Percentiles rank a stretch among this genome's conserved stretches.
These are phyloP conservation scores for Dorcus hopei DNA, from an alignment of 2,888 invertebrate species.

Conservation along the genomic window DNA sequence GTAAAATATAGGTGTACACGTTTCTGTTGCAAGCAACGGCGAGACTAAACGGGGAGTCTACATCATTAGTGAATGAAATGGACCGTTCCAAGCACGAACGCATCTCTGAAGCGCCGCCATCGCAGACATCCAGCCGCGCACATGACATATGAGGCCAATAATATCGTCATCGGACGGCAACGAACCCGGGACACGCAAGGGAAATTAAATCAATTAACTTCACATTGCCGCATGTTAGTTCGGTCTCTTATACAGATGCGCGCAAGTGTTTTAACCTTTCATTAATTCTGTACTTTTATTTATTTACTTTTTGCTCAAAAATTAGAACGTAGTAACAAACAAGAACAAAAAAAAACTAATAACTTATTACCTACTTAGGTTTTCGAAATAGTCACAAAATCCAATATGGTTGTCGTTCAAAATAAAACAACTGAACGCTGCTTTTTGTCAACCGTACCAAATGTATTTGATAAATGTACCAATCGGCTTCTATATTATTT, in stretches of 20 bases:
- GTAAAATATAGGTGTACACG: no score
- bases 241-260: background rate
- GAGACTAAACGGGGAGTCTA: slow-evolving; percentile 42
- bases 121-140: slow-evolving; percentile 28
- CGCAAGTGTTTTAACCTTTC: background rate
- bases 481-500: no score
- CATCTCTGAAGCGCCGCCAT: slow-evolving; percentile 34
- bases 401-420: no score
- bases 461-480: no score
- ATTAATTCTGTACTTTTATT: no score
- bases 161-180: slow-evolving; percentile 23
- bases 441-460: no score
- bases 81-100: slow-evolving; percentile 33
- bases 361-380: no score
- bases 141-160: slow-evolving; percentile 25
- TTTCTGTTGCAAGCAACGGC: slow-evolving; percentile 15
- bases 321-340: no score
- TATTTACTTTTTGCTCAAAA: no score
- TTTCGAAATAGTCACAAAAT: no score
- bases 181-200: slow-evolving; percentile 15
- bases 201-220: slow-evolving; percentile 28
- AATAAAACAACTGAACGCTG: no score
- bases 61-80: slow-evolving; percentile 46
- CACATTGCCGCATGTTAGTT: slow-evolving; percentile 13
- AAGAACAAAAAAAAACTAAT: no score